These are phyloP conservation scores for Paramuricea clavata DNA, from an alignment of 92 coral and sea anemone genomes.

Conservation along the genomic window DNA sequence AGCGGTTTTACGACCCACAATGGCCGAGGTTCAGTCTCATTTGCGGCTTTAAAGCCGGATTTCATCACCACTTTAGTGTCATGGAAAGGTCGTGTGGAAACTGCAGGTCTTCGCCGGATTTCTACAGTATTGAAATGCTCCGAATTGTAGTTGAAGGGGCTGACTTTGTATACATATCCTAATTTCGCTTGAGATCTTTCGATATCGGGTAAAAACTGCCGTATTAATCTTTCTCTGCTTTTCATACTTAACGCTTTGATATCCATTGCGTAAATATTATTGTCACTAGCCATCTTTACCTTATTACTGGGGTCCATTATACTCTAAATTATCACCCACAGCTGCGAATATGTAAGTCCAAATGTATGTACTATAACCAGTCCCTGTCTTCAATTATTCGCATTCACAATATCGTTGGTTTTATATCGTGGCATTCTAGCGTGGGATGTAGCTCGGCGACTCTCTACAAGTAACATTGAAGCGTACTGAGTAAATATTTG, in stretches of 20 bases:
- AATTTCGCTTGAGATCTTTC: slow-evolving; percentile 79
- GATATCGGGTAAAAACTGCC: slow-evolving; percentile 88
- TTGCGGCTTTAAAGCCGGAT: slow-evolving; percentile 86
- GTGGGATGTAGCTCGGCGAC: not conserved
- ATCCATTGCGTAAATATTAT: slow-evolving; percentile 85
- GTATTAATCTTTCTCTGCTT: slow-evolving; percentile 77
- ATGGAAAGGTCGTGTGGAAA: slow-evolving; percentile 69
- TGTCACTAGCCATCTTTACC: slow-evolving; percentile 46
- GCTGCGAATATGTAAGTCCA: not conserved
- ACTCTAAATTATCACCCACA: not conserved
- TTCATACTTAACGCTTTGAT: slow-evolving; percentile 76
- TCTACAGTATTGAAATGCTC: slow-evolving; percentile 94
- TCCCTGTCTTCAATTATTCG: not conserved
- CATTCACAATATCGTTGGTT: not conserved
- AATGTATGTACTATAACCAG: not conserved
- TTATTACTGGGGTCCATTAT: slow-evolving; percentile 19
- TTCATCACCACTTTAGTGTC: slow-evolving; percentile 82
- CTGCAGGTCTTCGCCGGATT: slow-evolving; percentile 84
- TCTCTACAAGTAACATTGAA: not conserved
- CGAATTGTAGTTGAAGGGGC: slow-evolving; percentile 82
- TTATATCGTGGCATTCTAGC: not conserved
- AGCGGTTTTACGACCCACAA: slow-evolving; percentile 83
- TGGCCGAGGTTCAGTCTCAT: slow-evolving; percentile 85
- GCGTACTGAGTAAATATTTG: slow-evolving; percentile 1
- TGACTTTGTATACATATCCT: slow-evolving; percentile 75